These are phyloP conservation scores for Iselma pallidipennis DNA, from an alignment of 2,888 invertebrate genomes.

Conservation along the genomic window DNA sequence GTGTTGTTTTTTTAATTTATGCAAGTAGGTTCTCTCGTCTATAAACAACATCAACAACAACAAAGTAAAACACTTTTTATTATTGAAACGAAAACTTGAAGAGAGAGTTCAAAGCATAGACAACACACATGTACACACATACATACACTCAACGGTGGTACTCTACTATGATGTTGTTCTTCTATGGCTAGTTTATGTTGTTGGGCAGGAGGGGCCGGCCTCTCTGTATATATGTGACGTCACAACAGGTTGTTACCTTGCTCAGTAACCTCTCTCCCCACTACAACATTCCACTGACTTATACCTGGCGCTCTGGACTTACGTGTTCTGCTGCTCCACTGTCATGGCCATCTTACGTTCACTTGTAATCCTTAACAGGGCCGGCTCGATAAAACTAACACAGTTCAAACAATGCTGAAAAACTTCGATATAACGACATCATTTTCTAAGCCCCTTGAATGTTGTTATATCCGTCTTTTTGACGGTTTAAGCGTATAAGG, in stretches of 20 bases:
- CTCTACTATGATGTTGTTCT: slow-evolving; percentile 40
- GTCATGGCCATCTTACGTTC: slow-evolving; percentile 54
- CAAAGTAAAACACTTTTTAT: slow-evolving; percentile 41
- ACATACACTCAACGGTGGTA: slow-evolving; percentile 30
- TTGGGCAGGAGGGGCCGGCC: slow-evolving; percentile 42
- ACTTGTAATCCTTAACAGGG: too few species aligned
- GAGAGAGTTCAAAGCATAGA: slow-evolving; percentile 11
- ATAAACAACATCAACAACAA: slow-evolving; percentile 28
- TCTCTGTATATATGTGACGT: slow-evolving; percentile 44
- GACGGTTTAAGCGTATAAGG: too few species aligned
- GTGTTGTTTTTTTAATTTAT: slow-evolving; percentile 41
- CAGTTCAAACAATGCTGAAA: too few species aligned
- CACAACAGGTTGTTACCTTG: slow-evolving; percentile 57
- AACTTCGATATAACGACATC: too few species aligned
- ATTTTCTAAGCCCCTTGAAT: too few species aligned
- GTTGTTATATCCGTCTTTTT: too few species aligned
- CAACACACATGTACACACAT: slow-evolving; percentile 19
- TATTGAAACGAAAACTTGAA: not conserved
- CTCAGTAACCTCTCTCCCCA: slow-evolving; percentile 27
- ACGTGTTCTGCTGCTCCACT: slow-evolving; percentile 44
- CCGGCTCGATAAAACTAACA: too few species aligned
- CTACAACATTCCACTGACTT: slow-evolving; percentile 49
- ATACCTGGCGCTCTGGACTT: slow-evolving; percentile 45
- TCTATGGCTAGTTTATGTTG: slow-evolving; percentile 21
- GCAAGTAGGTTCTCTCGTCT: slow-evolving; percentile 41